These are phyloP conservation scores for Pseudococcus longispinus DNA, from an alignment of 2,888 invertebrate species.

Conservation along the genomic window DNA sequence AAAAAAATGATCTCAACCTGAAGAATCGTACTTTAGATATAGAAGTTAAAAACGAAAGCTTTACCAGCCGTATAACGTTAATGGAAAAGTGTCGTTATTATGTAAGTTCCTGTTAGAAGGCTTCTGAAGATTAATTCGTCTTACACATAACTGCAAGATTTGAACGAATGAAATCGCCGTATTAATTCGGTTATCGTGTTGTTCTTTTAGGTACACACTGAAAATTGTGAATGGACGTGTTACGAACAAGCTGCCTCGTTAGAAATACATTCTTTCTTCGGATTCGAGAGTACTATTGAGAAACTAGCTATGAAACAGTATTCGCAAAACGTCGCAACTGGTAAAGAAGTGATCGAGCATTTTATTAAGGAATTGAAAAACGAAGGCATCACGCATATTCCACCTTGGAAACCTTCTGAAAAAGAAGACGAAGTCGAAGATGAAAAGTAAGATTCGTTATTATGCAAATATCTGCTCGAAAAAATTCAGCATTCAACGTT, in stretches of 20 bases:
- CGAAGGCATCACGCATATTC: constrained; percentile 75
- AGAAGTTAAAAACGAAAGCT: constrained; percentile 92
- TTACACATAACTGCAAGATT: background rate
- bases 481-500: background rate
- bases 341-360: constrained; percentile 92
- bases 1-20: constrained; percentile 85
- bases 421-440: background rate
- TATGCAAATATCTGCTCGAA: background rate
- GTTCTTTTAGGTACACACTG: constrained; percentile 81
- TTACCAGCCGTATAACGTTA: constrained; percentile 81
- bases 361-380: constrained; percentile 80
- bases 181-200: background rate
- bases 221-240: constrained; percentile 93
- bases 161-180: background rate
- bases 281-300: constrained; percentile 91
- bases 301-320: constrained; percentile 97
- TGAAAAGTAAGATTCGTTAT: constrained; percentile 34
- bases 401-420: constrained; percentile 68
- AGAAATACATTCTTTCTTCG: constrained; percentile 94
- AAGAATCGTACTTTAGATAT: constrained; percentile 81
- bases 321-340: constrained; percentile 81
- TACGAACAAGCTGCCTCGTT: constrained; percentile 92
- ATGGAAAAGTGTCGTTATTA: constrained; percentile 87
- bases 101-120: constrained; percentile 68
- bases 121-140: background rate